Percentiles rank a stretch among this genome's conserved stretches.
These are phyloP conservation scores for Otus scops DNA, from an alignment of 2,797 vertebrate species.

Conservation along the genomic window DNA sequence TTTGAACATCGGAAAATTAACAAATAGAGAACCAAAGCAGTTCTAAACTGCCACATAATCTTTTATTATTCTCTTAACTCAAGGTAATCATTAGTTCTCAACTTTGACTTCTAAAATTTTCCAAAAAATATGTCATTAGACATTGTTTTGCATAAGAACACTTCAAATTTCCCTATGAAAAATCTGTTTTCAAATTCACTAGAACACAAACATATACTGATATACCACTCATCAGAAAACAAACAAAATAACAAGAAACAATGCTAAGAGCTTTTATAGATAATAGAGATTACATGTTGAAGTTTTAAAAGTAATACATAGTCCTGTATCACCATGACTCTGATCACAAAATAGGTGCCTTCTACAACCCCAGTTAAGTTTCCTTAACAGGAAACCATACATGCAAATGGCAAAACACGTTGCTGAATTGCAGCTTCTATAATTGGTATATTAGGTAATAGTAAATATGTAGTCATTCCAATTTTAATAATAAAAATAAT, in stretches of 20 bases:
- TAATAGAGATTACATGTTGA: not conserved
- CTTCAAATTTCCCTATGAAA: not conserved
- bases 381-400: not conserved
- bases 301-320: not conserved
- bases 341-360: not conserved
- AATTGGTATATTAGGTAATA: not conserved
- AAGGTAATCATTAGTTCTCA: not conserved
- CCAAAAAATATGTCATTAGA: not conserved
- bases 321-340: rapidly evolving
- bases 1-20: not conserved
- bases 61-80: not conserved
- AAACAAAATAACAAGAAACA: not conserved
- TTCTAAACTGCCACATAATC: not conserved
- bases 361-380: not conserved
- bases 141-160: not conserved
- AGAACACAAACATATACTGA: not conserved
- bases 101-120: not conserved
- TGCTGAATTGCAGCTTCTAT: not conserved
- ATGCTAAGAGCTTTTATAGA: not conserved
- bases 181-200: not conserved
- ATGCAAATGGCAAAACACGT: not conserved
- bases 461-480: not conserved
- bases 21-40: not conserved
- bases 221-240: not conserved
- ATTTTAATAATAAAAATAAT: not conserved